phyloP scores from a whole-genome alignment of 2,888 invertebrate species.

The Eupithecia exiguata region DNA sequence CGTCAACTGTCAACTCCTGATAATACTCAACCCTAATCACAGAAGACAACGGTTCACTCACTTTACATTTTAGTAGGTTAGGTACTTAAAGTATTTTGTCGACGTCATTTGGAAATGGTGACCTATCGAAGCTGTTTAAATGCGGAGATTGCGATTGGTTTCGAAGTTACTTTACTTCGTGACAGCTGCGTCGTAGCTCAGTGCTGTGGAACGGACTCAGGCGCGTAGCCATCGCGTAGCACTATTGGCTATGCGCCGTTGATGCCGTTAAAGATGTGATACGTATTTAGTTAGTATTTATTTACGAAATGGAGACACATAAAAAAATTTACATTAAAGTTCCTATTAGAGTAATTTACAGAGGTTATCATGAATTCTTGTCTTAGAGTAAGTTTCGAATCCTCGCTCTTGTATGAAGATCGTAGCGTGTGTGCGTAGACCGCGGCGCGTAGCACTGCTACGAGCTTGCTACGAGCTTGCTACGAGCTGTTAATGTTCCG shows the following conservation, averaged over 20 bases:
- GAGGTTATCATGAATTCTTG: too few species aligned
- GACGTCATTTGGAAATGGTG: neutral
- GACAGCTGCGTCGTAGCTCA: neutral
- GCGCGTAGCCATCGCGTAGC: neutral
- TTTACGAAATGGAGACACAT: too few species aligned
- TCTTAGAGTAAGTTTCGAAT: too few species aligned
- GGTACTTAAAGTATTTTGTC: conserved; percentile 3
- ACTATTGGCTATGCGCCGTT: neutral
- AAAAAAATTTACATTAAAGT: too few species aligned
- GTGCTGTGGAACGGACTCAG: neutral
- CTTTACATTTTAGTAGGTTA: conserved; percentile 1
- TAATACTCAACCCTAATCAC: conserved; percentile 6
- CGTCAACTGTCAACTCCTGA: neutral
- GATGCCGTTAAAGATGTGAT: neutral
- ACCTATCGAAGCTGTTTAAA: neutral
- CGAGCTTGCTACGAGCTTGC: neutral
- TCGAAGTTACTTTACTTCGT: neutral
- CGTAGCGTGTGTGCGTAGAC: neutral
- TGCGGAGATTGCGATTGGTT: neutral
- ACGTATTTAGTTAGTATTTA: too few species aligned
- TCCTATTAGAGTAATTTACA: too few species aligned
- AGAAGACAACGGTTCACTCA: conserved; percentile 4
- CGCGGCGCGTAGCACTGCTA: neutral
- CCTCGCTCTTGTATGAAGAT: too few species aligned
- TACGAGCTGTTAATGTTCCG: neutral